Conservation (phyloP, 2,113 vertebrate species). For the Mormoops blainvillei region DNA sequence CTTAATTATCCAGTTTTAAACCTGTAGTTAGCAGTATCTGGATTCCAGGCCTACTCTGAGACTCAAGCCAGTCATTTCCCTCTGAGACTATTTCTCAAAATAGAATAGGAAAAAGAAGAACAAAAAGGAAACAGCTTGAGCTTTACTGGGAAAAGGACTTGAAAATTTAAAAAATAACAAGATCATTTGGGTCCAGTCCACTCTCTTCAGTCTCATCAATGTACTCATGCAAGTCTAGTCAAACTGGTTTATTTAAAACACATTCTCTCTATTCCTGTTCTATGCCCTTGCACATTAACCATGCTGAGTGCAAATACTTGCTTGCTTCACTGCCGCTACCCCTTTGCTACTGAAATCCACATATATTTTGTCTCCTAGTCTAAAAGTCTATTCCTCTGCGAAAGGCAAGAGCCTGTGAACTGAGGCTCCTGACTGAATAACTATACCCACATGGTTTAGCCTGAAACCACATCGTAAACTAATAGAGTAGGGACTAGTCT, state of each 20-base stretch:
- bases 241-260: not conserved
- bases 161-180: not conserved
- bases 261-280: not conserved
- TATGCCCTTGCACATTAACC: not conserved
- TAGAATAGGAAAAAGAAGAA: not conserved
- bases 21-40: not conserved
- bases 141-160: not conserved
- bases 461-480: not conserved
- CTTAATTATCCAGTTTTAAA: not conserved
- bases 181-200: not conserved
- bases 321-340: not conserved
- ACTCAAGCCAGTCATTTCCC: not conserved
- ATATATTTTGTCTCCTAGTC: not conserved
- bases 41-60: not conserved
- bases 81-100: not conserved
- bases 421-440: not conserved
- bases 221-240: not conserved
- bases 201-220: not conserved
- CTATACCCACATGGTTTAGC: not conserved
- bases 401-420: not conserved
- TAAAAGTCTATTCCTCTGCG: not conserved
- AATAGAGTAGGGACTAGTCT: not conserved
- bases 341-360: not conserved
- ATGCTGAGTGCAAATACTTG: not conserved
- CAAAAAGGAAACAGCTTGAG: not conserved